Base-by-base conservation (phyloP, 1,140 invertebrate genomes). In the Bombus ignitus region DNA sequence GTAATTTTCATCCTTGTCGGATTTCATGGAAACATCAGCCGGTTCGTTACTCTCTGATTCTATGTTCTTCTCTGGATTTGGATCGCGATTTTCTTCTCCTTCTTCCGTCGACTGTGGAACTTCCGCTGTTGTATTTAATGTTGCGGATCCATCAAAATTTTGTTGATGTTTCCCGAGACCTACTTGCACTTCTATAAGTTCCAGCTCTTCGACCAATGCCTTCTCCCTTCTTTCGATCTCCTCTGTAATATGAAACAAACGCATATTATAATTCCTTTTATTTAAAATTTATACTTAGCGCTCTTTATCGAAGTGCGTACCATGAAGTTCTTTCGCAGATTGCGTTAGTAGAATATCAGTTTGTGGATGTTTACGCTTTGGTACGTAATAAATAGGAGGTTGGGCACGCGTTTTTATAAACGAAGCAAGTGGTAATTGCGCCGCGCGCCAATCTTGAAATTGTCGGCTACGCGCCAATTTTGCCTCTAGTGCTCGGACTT, bases 381-480 rank as follows among this genome's bases (percentile, higher is more conserved):
- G 98, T 91, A 98, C 92, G 96, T 97, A 99, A 95, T 98, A 99
- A 81, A 99, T 96, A 72, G 97, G 96, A 44, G 98, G 99, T 92
- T 98, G 98, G 3, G 97, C 95, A 94, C 97, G 98, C 2, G 98
- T 99, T 93, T 97, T 96, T 89, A 99, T 99, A 92, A 98, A 99
- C 93, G 97, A 97, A 37, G 96, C 96, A 39, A 99, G 95, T 57
- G 97, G 96, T 88, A 96, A 96, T 82, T 98, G 98, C 70, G 97
- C 97, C 22, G 96, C 96, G 93, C 98, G 98, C 98, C 98, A 99
- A 81, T 97, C 96, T 89, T 98, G 97, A 94, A 98, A 98, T 94
- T 98, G 97, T 91, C 97, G 97, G 84, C 98, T 97, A 44, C 98
- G 96, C 25, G 97, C 97, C 96, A 99, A 97, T 95, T 99, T 99